Evolutionary conservation across 2,113 vertebrate genomes (phyloP), one percentile per base, ranked within the genome.

Genomic region (Sceloporus tristichus): DNA sequence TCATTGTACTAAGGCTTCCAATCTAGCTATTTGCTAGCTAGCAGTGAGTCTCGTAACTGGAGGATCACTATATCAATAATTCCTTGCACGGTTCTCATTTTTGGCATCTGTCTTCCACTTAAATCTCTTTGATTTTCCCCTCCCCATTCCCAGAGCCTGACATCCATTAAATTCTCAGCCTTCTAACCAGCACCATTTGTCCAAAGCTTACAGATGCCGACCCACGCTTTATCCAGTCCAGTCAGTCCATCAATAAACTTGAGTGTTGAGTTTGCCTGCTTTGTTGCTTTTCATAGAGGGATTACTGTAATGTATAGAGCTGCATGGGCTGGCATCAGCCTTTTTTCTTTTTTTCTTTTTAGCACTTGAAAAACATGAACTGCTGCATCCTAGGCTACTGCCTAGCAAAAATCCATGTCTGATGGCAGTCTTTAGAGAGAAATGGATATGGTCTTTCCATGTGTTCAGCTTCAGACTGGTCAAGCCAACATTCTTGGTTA

Each of bases 151-250:
- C 90, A 90, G 23, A 77, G 85, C 86, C 85, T 94, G 95, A 96
- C 95, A 94, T 88, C 92, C 94, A 93, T 94, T 95, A 94, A 94
- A 95, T 94, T 94, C 91, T 94, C 90, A 1, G 87, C 42, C 81
- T 70, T 78, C 68, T 56, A 42, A 62, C 81, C 74, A 71, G 81
- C 81, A 84, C 73, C 0, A 77, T 92, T 91, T 94, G 90, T 93
- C 95, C 95, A 95, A 94, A 96, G 95, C 95, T 95, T 95, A 96
- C 93, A 92, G 93, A 89, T 1, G 91, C 82, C 14, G 86, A 86
- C 84, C 56, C 0, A 25, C 74, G 87, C 91, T 92, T 95, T 93
- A 95, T 93, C 91, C 92, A 38, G 91, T 87, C 85, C 81, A 23
- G 0, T 90, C 94, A 90, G 93, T 89, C 92, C 93, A 96, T 96